Base-by-base conservation (phyloP, 2,113 vertebrate genomes). In the Bubo bubo region DNA sequence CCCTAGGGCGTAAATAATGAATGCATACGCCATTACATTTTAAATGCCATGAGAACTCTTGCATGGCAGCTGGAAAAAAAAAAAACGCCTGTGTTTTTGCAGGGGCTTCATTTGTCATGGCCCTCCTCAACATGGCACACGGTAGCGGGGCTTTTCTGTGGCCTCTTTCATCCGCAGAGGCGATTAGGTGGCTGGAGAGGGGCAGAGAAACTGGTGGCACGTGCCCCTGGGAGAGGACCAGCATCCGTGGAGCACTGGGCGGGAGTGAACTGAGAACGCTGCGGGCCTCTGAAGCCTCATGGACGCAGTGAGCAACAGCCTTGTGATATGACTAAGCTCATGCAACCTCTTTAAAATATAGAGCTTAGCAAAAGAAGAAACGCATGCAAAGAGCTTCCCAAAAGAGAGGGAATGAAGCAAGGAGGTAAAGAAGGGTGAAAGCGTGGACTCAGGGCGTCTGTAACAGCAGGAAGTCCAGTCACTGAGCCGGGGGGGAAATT, bases 121-220 rank as follows among this genome's bases (percentile, higher is more conserved):
- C 60, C 22, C 26, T 68, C n/a, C 47, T 59, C 34, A 13, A 20
- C 13, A 1, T 4, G 53, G 62, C 70, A 56, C 49, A 41, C 0
- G 0, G 67, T 5, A 67, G 58, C 0, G 0, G 37, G 37, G 27
- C 63, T 80, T 55, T 62, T 12, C n/a, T 30, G 41, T 12, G 63
- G 50, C 55, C 41, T 82, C 50, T 73, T 23, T 39, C 30, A 24
- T 8, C 30, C 52, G 39, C 55, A 32, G 70, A 2, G 10, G 43
- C 12, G n/a, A 34, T 41, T 18, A 45, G 59, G 47, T 52, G 34
- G 32, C 43, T 53, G 8, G 56, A 63, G 39, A 45, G 20, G 0
- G 12, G 62, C 71, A 47, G 47, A 60, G 49, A 52, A 84, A 30
- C 26, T 2, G 28, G 47, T 62, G 47, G 24, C 34, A 49, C 5